Conservation (phyloP, 2,113 vertebrate genomes). For the Pogona vitticeps region DNA sequence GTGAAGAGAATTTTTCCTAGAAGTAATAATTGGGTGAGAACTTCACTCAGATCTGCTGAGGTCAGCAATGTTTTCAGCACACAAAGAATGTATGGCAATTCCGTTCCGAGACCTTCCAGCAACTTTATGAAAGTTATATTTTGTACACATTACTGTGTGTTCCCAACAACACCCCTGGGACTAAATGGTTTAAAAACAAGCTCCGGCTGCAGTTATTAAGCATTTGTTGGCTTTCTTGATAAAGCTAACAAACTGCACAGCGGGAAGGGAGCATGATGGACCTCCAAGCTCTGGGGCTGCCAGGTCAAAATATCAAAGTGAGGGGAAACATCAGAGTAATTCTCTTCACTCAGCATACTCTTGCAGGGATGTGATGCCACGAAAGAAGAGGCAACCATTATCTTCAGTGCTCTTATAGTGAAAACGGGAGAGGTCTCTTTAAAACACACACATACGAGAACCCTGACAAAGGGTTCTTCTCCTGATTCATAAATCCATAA, state of each 20-base stretch:
- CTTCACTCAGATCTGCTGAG: not conserved
- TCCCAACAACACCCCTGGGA: not conserved
- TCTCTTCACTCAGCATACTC: not conserved
- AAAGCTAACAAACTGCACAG: not conserved
- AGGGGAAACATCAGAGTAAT: not conserved
- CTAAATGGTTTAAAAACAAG: not conserved
- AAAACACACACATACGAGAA: not conserved
- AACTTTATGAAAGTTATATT: not conserved
- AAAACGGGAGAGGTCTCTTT: not conserved
- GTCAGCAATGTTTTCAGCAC: not conserved
- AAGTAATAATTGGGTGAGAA: not conserved
- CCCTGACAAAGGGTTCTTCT: not conserved
- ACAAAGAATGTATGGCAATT: not conserved
- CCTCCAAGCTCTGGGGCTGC: not conserved
- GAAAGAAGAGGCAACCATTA: not conserved
- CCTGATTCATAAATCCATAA: not conserved
- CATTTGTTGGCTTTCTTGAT: not conserved
- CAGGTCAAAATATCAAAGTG: slow-evolving; percentile 3
- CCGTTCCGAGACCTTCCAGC: not conserved
- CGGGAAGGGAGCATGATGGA: not conserved
- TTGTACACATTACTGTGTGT: slow-evolving; percentile 14
- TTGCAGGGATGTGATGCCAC: not conserved
- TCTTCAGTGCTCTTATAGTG: too few species aligned
- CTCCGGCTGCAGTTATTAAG: not conserved
- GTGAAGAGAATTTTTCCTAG: too few species aligned